Base-by-base conservation (phyloP, 2,888 invertebrate species). In the Colostygia pectinataria region DNA sequence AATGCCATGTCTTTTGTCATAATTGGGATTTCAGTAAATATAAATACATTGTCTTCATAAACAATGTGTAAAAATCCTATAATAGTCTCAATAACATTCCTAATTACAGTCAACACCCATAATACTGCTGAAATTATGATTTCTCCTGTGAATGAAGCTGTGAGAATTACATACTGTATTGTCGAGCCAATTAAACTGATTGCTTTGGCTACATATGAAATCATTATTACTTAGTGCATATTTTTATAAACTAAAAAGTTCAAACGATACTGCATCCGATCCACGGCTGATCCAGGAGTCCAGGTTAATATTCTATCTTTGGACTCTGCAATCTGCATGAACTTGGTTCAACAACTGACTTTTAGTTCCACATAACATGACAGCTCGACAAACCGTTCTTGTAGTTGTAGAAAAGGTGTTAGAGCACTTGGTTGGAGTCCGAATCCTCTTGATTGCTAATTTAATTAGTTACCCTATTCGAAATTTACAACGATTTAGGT, bases 21-120 rank as follows among this genome's bases (percentile, higher is more conserved):
- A 39, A 66, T 71, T 3, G 90, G 89, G 59, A 90, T 62, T 68
- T 89, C 88, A 15, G 80, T 77, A 55, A 90, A 77, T 59, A 83
- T 67, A 12, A 66, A 57, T 37, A 76, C 48, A 66, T 90, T 90
- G 55, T 90, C 90, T 74, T 90, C 89, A 53, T 89, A 89, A 5
- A 89, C 71, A 52, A 90, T 84, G 69, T 80, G 72, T 47, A 87
- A 71, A 64, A 89, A 88, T 20, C 69, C 36, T 23, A 65, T n/a
- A 8, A 84, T 36, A 54, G 53, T 76, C 50, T 63, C 50, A 7
- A 77, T 42, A 41, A 71, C 61, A 51, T 64, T 68, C 20, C 63
- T 39, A 38, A 81, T 9, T 40, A 71, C 15, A 41, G 69, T 65
- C 14, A 64, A 65, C 33, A 77, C 59, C 63, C 74, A 74, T 39